Evolutionary conservation across 1,140 invertebrate genomes (phyloP).

Genomic region (Lucilia cuprina): DNA sequence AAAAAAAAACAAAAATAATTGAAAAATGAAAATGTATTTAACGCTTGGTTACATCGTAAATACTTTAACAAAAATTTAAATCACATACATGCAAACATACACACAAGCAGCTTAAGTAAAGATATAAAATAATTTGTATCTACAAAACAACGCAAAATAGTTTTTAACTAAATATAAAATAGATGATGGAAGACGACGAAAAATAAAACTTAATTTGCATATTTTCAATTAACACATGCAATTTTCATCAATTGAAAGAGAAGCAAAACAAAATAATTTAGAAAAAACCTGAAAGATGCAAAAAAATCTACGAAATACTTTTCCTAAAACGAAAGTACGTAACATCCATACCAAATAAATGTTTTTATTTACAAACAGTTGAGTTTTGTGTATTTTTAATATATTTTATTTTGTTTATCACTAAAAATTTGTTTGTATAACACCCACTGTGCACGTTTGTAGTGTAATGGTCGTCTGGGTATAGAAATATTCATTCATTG

Average conservation of each 20-base stretch:
- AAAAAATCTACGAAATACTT: not conserved
- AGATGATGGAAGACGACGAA: not conserved
- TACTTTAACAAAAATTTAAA: not conserved
- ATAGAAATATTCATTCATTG: too few relatives aligned
- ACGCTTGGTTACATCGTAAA: constrained; percentile 14
- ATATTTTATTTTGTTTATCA: too few relatives aligned
- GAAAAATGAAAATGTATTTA: not conserved
- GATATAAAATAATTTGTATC: not conserved
- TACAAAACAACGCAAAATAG: not conserved
- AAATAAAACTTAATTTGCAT: constrained; percentile 1
- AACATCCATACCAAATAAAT: too few relatives aligned
- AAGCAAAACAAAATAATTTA: not conserved
- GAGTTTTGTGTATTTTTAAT: too few relatives aligned
- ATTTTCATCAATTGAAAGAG: constrained; percentile 10
- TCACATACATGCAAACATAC: not conserved
- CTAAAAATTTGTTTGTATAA: too few relatives aligned
- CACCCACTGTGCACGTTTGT: too few relatives aligned
- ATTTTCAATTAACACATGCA: constrained; percentile 15
- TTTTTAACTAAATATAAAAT: not conserved
- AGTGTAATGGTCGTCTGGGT: too few relatives aligned
- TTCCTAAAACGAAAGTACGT: not conserved
- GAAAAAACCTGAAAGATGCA: not conserved
- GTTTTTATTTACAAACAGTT: too few relatives aligned
- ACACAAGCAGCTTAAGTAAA: not conserved
- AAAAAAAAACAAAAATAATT: constrained; percentile 4